Base-by-base conservation (phyloP, 2,113 vertebrate genomes). In the Rhea americana region DNA sequence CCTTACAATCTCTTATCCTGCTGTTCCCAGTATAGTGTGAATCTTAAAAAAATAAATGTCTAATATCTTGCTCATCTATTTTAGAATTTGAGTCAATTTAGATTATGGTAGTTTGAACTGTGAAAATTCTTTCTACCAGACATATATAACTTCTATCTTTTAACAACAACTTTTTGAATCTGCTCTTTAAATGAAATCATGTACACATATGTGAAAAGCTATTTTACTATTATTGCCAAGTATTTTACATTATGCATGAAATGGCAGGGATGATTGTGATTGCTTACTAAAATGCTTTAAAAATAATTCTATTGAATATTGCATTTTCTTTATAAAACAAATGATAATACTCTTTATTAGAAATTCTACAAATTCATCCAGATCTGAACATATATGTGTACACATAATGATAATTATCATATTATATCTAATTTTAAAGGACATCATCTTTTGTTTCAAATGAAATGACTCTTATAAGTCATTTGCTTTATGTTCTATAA, bases 391-490 rank as follows among this genome's bases (percentile, higher is more conserved):
- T 9, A 37, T 71, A 17, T 10, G 9, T 4, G 1, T 30, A 50
- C 35, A 87, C 71, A 47, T 66, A 7, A 62, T 39, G 7, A 8
- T 28, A 82, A 28, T 19, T 89, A 82, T 17, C 5, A 65, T 35
- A 62, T 28, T 3, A 70, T 21, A 11, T 2, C 5, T 39, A 71
- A 5, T 65, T 75, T 91, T 2, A 89, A 76, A 35, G n/a, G 6
- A 56, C 0, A 55, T 4, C 7, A 45, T 5, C 0, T 0, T 85
- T 43, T 67, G 4, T 63, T 78, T 91, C 5, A 75, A 82, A 75
- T 56, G 12, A 63, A 90, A 67, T 63, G 3, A 83, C 15, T 53
- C 5, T 45, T 63, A 51, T 35, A 86, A 63, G 3, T 55, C 0
- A 65, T 87, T 78, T 73, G 1, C 16, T 4, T 84, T 71, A 51